Evolutionary conservation across 2,113 vertebrate genomes (phyloP).

Genomic region (Pluvianellus socialis): DNA sequence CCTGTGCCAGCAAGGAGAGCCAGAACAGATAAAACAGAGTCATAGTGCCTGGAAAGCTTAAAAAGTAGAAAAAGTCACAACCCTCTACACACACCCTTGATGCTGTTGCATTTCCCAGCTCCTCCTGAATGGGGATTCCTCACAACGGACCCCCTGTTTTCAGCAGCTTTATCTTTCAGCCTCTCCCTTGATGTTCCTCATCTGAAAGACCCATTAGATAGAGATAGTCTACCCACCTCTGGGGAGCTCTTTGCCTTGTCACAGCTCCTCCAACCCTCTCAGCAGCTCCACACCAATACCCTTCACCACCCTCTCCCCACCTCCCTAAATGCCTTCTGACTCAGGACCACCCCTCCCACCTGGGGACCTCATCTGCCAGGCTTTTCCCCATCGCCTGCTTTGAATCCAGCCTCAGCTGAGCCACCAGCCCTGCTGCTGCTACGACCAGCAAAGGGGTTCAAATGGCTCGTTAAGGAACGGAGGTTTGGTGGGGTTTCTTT

Average conservation of each 20-base stretch:
- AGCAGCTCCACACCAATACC: fast-evolving
- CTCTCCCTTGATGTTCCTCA: background rate
- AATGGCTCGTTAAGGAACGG: background rate
- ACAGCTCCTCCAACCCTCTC: background rate
- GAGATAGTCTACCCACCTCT: no score
- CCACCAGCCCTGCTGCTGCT: background rate
- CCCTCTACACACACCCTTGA: background rate
- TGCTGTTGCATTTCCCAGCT: background rate
- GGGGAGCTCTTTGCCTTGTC: background rate
- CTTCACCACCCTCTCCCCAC: background rate
- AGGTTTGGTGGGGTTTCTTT: background rate
- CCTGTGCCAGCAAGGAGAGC: background rate
- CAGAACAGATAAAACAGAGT: background rate
- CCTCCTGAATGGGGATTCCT: background rate
- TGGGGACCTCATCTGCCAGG: background rate
- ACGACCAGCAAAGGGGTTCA: background rate
- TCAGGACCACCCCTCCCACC: background rate
- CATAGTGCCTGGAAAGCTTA: background rate
- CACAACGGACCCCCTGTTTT: background rate
- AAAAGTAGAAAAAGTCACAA: background rate
- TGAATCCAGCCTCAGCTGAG: background rate
- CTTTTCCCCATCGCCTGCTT: background rate
- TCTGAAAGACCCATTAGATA: background rate
- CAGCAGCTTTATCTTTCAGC: background rate
- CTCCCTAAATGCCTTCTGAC: background rate